A percentile compares a stretch with the other conserved stretches of the same genome.
Conservation (phyloP, 2,888 invertebrate species). For the Clanis bilineata region DNA sequence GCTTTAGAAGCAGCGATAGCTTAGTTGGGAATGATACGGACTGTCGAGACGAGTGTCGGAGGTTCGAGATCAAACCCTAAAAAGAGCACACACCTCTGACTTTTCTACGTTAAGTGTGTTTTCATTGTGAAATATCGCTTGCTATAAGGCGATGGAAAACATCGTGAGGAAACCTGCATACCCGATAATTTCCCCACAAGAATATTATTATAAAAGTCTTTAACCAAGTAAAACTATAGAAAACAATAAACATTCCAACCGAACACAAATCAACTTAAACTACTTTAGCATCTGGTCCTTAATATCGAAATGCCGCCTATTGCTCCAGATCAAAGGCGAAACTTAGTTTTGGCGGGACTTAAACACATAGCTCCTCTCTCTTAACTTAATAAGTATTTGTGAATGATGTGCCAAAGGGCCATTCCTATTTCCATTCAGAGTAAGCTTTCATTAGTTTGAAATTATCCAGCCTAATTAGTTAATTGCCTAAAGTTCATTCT, state of each 20-base stretch:
- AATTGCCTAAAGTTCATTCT: not conserved
- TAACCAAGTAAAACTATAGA: not conserved
- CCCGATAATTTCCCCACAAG: too few species aligned
- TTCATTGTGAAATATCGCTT: too few species aligned
- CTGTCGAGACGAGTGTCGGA: too few species aligned
- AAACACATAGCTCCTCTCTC: not conserved
- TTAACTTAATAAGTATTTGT: not conserved
- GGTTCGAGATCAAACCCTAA: too few species aligned
- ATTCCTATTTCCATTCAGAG: not conserved
- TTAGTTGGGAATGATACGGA: too few species aligned
- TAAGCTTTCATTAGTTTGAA: not conserved
- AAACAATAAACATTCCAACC: not conserved
- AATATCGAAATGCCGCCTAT: not conserved
- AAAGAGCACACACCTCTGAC: too few species aligned
- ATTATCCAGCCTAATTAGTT: not conserved
- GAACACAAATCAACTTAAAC: not conserved
- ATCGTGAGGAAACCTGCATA: too few species aligned
- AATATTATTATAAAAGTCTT: too few species aligned
- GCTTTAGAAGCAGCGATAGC: too few species aligned
- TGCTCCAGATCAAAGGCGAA: slow-evolving; percentile 12
- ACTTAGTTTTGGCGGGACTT: slow-evolving; percentile 15
- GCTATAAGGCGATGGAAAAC: too few species aligned
- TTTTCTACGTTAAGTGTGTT: too few species aligned
- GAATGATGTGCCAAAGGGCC: not conserved
- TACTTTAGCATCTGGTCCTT: not conserved